These are phyloP conservation scores for Merodon equestris DNA, from an alignment of 2,888 invertebrate genomes.

Conservation along the genomic window DNA sequence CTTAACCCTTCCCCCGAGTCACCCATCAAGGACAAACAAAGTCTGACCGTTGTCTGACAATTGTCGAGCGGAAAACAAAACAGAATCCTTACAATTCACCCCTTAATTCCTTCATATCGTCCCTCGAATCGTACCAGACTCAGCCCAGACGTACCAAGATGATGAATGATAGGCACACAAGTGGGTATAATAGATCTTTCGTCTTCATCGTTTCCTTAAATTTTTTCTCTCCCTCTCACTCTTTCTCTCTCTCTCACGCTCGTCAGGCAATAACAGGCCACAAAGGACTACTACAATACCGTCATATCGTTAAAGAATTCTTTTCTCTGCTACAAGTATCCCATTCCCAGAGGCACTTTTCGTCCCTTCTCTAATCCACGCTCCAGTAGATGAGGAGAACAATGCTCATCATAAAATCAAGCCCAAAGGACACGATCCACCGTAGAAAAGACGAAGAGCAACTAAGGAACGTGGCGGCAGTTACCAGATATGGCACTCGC, in stretches of 20 bases:
- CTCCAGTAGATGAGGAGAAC: conserved; percentile 5
- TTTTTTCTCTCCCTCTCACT: too few relatives aligned
- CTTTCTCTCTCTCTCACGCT: not conserved
- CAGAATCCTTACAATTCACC: conserved; percentile 36
- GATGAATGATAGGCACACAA: conserved; percentile 62
- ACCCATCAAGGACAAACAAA: conserved; percentile 26
- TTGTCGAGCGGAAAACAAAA: conserved; percentile 27
- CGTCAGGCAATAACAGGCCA: conserved; percentile 60
- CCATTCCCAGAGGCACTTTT: conserved; percentile 8
- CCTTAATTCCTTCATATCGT: conserved; percentile 46
- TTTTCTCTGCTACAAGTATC: too few relatives aligned
- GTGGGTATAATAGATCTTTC: conserved; percentile 34
- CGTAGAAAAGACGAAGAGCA: conserved; percentile 56
- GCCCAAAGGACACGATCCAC: conserved; percentile 42
- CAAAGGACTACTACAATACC: conserved; percentile 51
- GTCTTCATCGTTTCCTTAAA: conserved; percentile 1
- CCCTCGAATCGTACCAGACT: conserved; percentile 50
- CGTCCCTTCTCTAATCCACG: conserved; percentile 24
- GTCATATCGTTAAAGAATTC: conserved; percentile 49
- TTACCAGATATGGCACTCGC: conserved; percentile 43
- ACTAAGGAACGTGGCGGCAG: conserved; percentile 57
- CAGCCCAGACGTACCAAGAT: conserved; percentile 57
- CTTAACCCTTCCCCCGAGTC: conserved; percentile 39
- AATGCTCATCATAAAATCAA: conserved; percentile 53
- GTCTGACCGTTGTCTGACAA: conserved; percentile 53